Evolutionary conservation across 2,113 vertebrate genomes (phyloP).

Genomic region (Petroica traversi): DNA sequence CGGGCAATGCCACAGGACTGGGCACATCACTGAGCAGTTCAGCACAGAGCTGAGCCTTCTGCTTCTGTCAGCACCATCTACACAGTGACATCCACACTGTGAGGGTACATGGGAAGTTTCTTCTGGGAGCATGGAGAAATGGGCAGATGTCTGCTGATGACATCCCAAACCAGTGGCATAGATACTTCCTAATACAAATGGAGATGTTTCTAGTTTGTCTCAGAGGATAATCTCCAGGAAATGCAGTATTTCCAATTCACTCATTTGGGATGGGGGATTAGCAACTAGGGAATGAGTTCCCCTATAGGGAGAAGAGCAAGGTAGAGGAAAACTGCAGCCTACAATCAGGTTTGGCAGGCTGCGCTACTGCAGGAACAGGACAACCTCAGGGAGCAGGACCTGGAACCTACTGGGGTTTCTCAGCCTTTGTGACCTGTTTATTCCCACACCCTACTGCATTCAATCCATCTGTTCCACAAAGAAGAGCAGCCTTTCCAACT

Average conservation of each 20-base stretch:
- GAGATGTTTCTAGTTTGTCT: neutral
- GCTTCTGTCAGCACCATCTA: neutral
- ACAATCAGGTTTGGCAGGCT: neutral
- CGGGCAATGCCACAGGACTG: neutral
- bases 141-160: neutral
- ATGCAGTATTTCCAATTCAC: neutral
- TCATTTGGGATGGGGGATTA: neutral
- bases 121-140: neutral
- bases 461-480: neutral
- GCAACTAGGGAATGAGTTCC: neutral
- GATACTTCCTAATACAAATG: neutral
- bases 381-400: neutral
- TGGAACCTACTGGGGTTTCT: neutral
- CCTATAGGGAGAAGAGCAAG: neutral
- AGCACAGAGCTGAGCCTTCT: neutral
- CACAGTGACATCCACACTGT: accelerated
- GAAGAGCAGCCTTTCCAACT: neutral
- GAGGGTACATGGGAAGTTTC: neutral
- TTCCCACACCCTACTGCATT: neutral
- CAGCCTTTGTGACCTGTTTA: neutral
- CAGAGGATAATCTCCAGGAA: neutral
- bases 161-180: neutral
- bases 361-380: neutral
- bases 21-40: neutral
- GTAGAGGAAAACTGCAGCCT: neutral